Percentiles rank a stretch among this genome's conserved stretches.
phyloP scores from a whole-genome alignment of 2,797 vertebrate species.

The Epinephelus coioides region DNA sequence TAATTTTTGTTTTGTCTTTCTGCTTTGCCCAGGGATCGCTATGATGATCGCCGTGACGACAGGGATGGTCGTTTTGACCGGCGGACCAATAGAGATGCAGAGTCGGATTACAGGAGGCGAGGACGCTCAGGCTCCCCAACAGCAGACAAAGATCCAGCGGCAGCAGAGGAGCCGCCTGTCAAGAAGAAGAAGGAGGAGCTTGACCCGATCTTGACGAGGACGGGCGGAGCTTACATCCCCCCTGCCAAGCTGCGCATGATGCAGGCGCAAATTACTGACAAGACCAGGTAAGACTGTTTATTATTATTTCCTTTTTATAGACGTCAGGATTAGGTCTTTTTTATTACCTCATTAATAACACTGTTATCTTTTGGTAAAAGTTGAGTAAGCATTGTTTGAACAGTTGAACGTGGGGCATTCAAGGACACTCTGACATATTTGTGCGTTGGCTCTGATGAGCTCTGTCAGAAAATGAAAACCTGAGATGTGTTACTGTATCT shows the following conservation, averaged over 20 bases:
- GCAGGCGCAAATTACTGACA: conserved; percentile 98
- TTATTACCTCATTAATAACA: not conserved
- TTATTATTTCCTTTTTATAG: not conserved
- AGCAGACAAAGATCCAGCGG: conserved; percentile 70
- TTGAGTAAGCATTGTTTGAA: no score
- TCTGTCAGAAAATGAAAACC: not conserved
- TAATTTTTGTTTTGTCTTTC: not conserved
- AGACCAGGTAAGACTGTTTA: conserved; percentile 88
- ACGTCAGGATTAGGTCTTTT: not conserved
- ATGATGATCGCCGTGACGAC: conserved; percentile 68
- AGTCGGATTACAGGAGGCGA: conserved; percentile 76
- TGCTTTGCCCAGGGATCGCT: conserved; percentile 65
- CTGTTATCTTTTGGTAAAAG: not conserved
- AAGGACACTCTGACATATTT: not conserved
- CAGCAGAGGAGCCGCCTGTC: conserved; percentile 82
- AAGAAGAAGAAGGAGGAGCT: conserved; percentile 97
- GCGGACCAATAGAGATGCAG: conserved; percentile 79
- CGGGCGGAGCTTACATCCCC: conserved; percentile 97
- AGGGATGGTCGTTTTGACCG: conserved; percentile 72
- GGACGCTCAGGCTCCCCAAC: conserved; percentile 85
- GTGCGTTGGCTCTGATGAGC: not conserved
- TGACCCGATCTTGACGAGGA: conserved; percentile 96
- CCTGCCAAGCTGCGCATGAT: conserved; percentile 97
- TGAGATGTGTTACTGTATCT: not conserved
- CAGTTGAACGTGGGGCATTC: not conserved